Evolutionary conservation across 2,888 invertebrate species (phyloP).

Genomic region (Junonia oenone): DNA sequence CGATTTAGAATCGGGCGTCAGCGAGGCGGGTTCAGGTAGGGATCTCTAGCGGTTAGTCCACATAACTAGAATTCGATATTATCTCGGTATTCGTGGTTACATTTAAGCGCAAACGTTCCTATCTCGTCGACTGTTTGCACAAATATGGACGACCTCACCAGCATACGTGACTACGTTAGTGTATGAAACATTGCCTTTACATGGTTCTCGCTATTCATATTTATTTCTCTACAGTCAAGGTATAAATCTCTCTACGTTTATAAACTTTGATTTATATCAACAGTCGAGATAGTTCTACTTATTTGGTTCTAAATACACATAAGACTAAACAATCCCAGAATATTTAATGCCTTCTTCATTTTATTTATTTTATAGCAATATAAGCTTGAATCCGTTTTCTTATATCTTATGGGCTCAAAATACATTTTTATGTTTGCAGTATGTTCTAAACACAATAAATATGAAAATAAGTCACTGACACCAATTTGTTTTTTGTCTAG

Average conservation of each 20-base stretch:
- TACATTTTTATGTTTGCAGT: not conserved
- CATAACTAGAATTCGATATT: constrained; percentile 35
- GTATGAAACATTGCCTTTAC: constrained; percentile 36
- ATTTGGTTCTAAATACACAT: not conserved
- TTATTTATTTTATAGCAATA: too few species aligned
- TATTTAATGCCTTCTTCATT: too few species aligned
- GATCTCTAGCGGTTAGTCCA: constrained; percentile 40
- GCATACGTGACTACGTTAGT: constrained; percentile 43
- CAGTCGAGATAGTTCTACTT: too few species aligned
- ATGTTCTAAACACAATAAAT: not conserved
- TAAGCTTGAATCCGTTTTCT: too few species aligned
- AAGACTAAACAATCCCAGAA: too few species aligned
- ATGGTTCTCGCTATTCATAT: constrained; percentile 27
- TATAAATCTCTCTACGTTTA: not conserved
- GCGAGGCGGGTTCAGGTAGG: constrained; percentile 58
- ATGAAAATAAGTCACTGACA: not conserved
- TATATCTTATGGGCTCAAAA: not conserved
- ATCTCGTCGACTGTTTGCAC: constrained; percentile 66
- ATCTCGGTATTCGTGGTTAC: constrained; percentile 47
- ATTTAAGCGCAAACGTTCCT: constrained; percentile 60
- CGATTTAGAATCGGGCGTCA: constrained; percentile 46
- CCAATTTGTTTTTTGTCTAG: too few species aligned
- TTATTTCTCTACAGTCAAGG: constrained; percentile 6
- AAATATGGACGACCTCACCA: constrained; percentile 59
- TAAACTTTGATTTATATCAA: not conserved